Evolutionary conservation across 2,888 invertebrate genomes (phyloP).

Genomic region (Linyphia triangularis): DNA sequence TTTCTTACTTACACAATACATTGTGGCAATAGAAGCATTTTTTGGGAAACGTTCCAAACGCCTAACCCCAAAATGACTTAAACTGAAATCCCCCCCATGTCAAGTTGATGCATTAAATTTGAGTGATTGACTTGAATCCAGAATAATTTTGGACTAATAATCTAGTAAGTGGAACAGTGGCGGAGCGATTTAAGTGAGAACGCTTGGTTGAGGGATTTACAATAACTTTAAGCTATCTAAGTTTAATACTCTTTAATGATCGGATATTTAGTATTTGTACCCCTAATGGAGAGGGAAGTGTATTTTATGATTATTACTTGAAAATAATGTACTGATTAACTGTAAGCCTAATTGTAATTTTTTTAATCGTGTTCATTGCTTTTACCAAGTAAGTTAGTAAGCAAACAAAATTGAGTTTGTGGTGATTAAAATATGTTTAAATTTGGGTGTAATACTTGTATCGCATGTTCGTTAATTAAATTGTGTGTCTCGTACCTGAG

Average conservation of each 20-base stretch:
- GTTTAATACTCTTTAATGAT: neutral
- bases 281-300: too few relatives aligned
- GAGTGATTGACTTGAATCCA: constrained; percentile 38
- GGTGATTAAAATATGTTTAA: too few relatives aligned
- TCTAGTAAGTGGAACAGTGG: neutral
- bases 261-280: too few relatives aligned
- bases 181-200: neutral
- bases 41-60: constrained; percentile 59
- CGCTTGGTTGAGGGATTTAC: neutral
- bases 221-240: neutral
- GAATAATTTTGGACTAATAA: constrained; percentile 24
- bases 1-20: neutral
- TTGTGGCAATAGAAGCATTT: constrained; percentile 16
- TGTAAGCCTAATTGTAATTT: too few relatives aligned
- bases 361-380: too few relatives aligned
- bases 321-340: neutral
- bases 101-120: constrained; percentile 19
- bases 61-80: constrained; percentile 31
- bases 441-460: too few relatives aligned
- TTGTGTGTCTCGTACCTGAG: too few relatives aligned
- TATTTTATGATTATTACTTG: neutral
- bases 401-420: too few relatives aligned
- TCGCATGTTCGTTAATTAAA: too few relatives aligned
- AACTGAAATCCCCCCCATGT: constrained; percentile 10
- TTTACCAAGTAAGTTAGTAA: too few relatives aligned